A percentile compares a stretch with the other conserved stretches of the same genome.
phyloP scores from a whole-genome alignment of 2,797 vertebrate species.

The Sebastes itinus region DNA sequence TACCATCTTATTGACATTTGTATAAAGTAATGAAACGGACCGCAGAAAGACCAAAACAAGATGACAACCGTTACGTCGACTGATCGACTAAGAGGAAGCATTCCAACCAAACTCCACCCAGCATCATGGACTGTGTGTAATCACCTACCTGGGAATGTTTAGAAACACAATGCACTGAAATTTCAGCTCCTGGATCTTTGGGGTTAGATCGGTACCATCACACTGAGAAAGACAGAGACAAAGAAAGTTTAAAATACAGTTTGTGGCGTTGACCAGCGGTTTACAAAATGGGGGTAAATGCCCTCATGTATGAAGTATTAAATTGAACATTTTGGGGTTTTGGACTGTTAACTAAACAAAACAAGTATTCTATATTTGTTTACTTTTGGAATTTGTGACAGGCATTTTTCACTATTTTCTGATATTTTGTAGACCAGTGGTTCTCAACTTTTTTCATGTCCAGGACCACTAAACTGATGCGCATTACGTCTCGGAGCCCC shows the following conservation, averaged over 20 bases:
- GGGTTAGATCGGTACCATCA: constrained; percentile 96
- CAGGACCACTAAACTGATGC: too few species aligned
- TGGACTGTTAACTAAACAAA: not conserved
- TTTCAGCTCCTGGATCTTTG: constrained; percentile 99
- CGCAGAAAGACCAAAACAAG: too few species aligned
- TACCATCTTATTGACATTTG: too few species aligned
- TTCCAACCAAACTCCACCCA: rapidly evolving
- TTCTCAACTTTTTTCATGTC: rapidly evolving
- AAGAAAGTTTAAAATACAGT: not conserved
- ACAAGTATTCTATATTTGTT: not conserved
- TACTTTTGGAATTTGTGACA: not conserved
- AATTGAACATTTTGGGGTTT: not conserved
- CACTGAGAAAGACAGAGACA: constrained; percentile 82
- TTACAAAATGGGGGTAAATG: not conserved
- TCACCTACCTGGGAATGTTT: constrained; percentile 95
- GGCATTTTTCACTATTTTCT: not conserved
- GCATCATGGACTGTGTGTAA: rapidly evolving
- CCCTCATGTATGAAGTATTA: not conserved
- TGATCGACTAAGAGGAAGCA: too few species aligned
- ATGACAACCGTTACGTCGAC: rapidly evolving
- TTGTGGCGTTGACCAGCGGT: not conserved
- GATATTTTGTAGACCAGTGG: not conserved
- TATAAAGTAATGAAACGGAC: too few species aligned
- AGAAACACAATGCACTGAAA: constrained; percentile 99
- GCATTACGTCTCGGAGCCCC: rapidly evolving